These are phyloP conservation scores for Vireo griseus DNA, from an alignment of 2,797 vertebrate species.

Conservation along the genomic window DNA sequence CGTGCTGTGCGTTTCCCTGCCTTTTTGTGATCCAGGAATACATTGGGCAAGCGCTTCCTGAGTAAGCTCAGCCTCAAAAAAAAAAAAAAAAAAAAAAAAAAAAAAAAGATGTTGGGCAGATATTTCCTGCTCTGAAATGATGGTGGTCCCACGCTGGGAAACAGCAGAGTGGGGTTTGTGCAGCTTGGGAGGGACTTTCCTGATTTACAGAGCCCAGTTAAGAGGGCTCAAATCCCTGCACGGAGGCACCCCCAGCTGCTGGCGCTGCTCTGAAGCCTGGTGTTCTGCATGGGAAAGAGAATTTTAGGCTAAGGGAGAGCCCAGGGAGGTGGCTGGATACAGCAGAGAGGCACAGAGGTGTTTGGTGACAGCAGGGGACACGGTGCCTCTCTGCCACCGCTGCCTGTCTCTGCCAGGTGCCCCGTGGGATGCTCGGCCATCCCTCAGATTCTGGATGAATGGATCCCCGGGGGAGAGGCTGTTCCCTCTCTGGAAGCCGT, in stretches of 20 bases:
- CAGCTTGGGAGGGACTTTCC: background rate
- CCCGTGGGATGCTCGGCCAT: accelerated
- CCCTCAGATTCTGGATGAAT: background rate
- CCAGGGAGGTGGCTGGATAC: background rate
- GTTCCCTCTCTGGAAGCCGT: background rate
- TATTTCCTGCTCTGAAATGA: background rate
- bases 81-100: too few relatives aligned
- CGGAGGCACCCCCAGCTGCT: background rate
- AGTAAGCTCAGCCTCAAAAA: background rate
- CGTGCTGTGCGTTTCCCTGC: background rate
- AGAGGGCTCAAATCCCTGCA: background rate
- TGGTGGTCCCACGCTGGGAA: background rate
- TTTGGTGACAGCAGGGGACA: background rate
- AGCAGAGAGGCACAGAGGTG: accelerated
- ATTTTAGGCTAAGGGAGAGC: background rate
- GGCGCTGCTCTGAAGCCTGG: background rate
- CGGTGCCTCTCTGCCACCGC: accelerated
- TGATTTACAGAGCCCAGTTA: background rate
- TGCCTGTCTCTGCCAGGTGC: background rate
- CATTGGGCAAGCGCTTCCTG: background rate
- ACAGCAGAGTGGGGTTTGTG: background rate
- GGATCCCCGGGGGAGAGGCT: background rate
- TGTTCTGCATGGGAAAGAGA: background rate
- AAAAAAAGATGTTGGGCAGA: background rate
- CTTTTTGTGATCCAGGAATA: background rate